These are phyloP conservation scores for Pachypeltis micranthus DNA, from an alignment of 1,140 invertebrate species.

Conservation along the genomic window DNA sequence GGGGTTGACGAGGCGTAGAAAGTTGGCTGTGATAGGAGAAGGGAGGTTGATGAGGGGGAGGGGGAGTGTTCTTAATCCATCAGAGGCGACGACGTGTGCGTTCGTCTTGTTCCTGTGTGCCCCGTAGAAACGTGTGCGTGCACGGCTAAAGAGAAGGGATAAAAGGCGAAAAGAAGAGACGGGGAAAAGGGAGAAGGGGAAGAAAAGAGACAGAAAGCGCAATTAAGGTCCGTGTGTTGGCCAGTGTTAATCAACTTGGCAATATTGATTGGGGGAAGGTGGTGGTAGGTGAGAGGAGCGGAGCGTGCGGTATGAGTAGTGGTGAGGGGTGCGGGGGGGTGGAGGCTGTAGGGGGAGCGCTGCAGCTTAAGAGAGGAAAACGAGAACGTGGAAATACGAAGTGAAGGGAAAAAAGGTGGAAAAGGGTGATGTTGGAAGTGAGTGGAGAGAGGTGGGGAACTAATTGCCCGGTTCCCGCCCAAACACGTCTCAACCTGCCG, in stretches of 20 bases:
- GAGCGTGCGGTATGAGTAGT: not conserved
- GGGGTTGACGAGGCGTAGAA: too few species aligned
- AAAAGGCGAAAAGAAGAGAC: not conserved
- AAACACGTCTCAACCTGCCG: conserved; percentile 10
- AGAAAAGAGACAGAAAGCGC: conserved; percentile 15
- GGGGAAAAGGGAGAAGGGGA: not conserved
- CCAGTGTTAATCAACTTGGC: conserved; percentile 16
- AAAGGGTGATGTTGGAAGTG: not conserved
- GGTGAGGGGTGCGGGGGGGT: too few species aligned
- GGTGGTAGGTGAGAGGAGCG: not conserved
- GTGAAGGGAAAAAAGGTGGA: too few species aligned
- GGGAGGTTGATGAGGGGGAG: not conserved
- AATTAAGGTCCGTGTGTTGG: conserved; percentile 17
- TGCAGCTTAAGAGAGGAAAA: too few species aligned
- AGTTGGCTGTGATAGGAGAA: not conserved
- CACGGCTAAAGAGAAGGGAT: not conserved
- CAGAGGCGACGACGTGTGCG: conserved; percentile 1
- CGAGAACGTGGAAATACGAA: too few species aligned
- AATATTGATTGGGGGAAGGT: conserved; percentile 13
- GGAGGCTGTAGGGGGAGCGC: too few species aligned
- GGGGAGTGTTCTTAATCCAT: conserved; percentile 5
- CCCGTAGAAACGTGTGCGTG: not conserved
- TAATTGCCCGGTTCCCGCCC: conserved; percentile 14
- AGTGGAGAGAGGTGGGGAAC: not conserved
- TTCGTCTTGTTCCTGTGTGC: not conserved